A percentile compares a stretch with the other conserved stretches of the same genome.
These are phyloP conservation scores for Synanthedon formicaeformis DNA, from an alignment of 2,888 invertebrate genomes.

Conservation along the genomic window DNA sequence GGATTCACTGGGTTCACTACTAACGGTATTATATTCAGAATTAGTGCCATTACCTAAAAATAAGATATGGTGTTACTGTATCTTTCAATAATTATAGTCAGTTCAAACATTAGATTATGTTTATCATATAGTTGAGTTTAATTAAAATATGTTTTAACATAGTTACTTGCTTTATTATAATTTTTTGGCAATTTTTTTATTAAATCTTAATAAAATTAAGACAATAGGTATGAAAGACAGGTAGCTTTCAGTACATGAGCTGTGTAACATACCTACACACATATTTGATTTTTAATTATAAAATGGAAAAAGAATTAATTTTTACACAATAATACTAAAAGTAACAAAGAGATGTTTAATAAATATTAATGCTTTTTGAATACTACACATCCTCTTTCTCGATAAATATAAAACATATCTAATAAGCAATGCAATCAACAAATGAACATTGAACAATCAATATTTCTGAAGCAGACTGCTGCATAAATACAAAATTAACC, in stretches of 20 bases:
- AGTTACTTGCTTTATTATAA: no score
- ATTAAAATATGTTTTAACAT: no score
- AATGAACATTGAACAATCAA: slow-evolving; percentile 44
- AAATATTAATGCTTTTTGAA: neutral
- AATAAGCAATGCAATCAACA: slow-evolving; percentile 40
- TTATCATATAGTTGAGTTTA: no score
- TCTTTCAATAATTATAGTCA: no score
- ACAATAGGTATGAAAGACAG: no score
- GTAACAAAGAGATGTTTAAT: neutral
- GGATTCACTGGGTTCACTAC: slow-evolving; percentile 46
- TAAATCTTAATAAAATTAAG: no score
- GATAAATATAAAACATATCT: slow-evolving; percentile 41
- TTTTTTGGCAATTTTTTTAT: no score
- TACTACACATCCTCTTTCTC: slow-evolving; percentile 35
- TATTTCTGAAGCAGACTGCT: slow-evolving; percentile 20
- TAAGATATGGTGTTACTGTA: slow-evolving; percentile 21
- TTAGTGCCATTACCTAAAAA: slow-evolving; percentile 62
- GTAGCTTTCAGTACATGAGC: no score
- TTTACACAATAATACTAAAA: neutral
- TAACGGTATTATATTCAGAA: slow-evolving; percentile 54
- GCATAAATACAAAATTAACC: slow-evolving; percentile 20
- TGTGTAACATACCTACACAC: neutral
- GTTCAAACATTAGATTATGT: no score
- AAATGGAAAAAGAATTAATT: neutral
- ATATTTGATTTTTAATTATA: neutral